phyloP scores from a whole-genome alignment of 2,797 vertebrate species.

The Simalia tracyae region DNA sequence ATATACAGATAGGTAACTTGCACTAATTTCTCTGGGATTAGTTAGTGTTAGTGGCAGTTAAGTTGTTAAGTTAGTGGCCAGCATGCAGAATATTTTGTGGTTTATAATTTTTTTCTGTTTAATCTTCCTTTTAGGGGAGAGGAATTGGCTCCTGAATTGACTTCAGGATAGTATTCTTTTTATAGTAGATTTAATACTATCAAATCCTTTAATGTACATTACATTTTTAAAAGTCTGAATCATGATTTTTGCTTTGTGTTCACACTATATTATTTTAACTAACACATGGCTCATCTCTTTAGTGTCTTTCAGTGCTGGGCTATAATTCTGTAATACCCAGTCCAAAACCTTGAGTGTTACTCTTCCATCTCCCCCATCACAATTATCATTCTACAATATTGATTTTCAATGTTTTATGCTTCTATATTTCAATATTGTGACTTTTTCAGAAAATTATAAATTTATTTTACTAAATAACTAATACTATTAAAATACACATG shows the following conservation, averaged over 20 bases:
- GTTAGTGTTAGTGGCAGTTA: not conserved
- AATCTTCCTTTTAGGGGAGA: not conserved
- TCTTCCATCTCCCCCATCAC: not conserved
- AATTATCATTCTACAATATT: not conserved
- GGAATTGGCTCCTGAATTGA: not conserved
- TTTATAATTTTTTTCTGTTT: not conserved
- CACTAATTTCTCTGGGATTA: not conserved
- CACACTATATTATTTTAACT: not conserved
- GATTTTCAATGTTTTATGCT: not conserved
- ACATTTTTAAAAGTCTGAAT: not conserved
- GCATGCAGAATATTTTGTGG: not conserved
- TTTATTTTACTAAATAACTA: not conserved
- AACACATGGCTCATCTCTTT: not conserved
- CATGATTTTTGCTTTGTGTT: not conserved
- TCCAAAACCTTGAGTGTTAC: not conserved
- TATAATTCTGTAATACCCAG: not conserved
- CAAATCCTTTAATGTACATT: not conserved
- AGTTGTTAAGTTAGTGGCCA: not conserved
- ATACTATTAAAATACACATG: not conserved
- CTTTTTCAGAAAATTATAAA: not conserved
- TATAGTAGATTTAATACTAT: not conserved
- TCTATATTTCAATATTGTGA: not conserved
- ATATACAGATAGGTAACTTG: not conserved
- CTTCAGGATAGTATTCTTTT: not conserved
- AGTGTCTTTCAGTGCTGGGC: not conserved